A percentile compares a stretch with the other conserved stretches of the same genome.
Evolutionary conservation across 2,797 vertebrate genomes (phyloP).

Genomic region (Cyprinella venusta): DNA sequence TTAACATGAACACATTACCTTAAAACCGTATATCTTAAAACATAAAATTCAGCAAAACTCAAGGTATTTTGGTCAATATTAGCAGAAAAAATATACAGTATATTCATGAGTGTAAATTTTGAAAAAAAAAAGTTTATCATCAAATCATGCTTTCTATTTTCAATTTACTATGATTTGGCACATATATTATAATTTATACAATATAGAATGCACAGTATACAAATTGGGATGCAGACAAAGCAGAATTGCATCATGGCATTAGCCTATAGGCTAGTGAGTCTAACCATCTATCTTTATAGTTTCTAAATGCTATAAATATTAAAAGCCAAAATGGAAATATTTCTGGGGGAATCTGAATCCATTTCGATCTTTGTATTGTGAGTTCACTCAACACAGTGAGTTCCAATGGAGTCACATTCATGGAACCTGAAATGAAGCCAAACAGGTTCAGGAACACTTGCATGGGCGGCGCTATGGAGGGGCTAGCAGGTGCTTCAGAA

Average conservation of each 20-base stretch:
- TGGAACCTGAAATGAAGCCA: conserved; percentile 1
- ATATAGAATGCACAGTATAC: background rate
- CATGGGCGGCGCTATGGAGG: background rate
- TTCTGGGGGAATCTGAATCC: conserved; percentile 7
- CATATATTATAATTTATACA: background rate
- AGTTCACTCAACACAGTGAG: conserved; percentile 25
- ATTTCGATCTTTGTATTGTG: background rate
- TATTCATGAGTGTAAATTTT: background rate
- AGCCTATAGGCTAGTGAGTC: background rate
- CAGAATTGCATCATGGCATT: background rate
- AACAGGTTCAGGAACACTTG: conserved; percentile 6
- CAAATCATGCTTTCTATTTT: background rate
- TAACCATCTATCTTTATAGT: background rate
- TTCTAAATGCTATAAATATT: background rate
- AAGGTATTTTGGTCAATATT: background rate
- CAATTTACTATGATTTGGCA: background rate
- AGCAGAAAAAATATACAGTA: background rate
- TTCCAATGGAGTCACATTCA: conserved; percentile 18
- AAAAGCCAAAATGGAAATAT: conserved; percentile 33
- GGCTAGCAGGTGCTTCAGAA: too few species aligned
- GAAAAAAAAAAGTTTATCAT: background rate
- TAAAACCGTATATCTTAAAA: background rate
- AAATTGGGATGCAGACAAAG: conserved; percentile 17
- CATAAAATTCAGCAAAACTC: background rate
- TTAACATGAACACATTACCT: background rate